Percentiles rank a stretch among this genome's conserved stretches.
Conservation (phyloP, 2,797 vertebrate genomes). For the Hoplostethus mediterraneus region DNA sequence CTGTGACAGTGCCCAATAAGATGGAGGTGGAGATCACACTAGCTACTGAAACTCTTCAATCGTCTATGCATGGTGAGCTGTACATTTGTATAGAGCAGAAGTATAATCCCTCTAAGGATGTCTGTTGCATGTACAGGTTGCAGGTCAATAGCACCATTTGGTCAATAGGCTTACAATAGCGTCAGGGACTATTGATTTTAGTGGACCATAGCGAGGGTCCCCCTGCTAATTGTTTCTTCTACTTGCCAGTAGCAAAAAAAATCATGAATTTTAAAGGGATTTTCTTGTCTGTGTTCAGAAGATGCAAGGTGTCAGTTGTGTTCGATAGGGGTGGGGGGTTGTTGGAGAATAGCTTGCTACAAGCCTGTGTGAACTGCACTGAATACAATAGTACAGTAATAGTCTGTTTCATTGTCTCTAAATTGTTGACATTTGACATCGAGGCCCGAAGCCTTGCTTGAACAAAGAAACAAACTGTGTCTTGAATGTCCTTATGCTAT, state of each 20-base stretch:
- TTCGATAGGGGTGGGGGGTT: constrained; percentile 15
- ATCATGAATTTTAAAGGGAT: constrained; percentile 60
- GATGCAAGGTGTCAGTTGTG: constrained; percentile 18
- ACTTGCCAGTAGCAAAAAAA: constrained; percentile 66
- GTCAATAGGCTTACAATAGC: constrained; percentile 69
- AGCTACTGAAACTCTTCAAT: constrained; percentile 55
- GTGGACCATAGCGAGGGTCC: constrained; percentile 46
- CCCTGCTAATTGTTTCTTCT: constrained; percentile 72
- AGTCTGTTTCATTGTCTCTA: constrained; percentile 50
- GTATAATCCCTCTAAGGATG: constrained; percentile 61
- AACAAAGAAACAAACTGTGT: constrained; percentile 40
- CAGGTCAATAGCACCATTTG: constrained; percentile 46
- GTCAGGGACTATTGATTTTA: constrained; percentile 70
- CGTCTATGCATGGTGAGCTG: constrained; percentile 56
- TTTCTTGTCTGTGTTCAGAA: constrained; percentile 7
- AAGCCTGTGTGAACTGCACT: constrained; percentile 10
- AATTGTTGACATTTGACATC: constrained; percentile 54
- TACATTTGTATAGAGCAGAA: constrained; percentile 55
- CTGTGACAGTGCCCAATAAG: background rate
- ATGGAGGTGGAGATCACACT: constrained; percentile 22
- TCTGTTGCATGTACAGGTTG: constrained; percentile 50
- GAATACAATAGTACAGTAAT: constrained; percentile 19
- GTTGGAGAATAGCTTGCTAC: constrained; percentile 16
- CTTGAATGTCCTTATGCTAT: constrained; percentile 47
- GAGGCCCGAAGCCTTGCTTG: constrained; percentile 30